Percentiles rank a stretch among this genome's conserved stretches.
Conservation (phyloP, 1,140 invertebrate species). For the Drosophila bifasciata region DNA sequence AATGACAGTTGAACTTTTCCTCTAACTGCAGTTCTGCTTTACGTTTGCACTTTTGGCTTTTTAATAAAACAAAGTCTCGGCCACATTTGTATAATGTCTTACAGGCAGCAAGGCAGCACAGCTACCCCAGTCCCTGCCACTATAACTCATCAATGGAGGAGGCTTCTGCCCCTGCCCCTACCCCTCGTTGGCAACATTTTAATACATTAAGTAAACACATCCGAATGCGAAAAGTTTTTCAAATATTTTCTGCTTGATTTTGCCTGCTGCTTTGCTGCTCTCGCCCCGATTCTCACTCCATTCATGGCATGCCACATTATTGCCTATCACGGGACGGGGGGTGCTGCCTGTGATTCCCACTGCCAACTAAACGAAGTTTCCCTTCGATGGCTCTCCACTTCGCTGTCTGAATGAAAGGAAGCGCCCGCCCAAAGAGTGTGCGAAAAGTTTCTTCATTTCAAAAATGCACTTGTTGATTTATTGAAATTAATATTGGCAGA, state of each 20-base stretch:
- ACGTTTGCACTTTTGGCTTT: constrained; percentile 22
- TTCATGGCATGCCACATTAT: constrained; percentile 40
- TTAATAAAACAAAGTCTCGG: constrained; percentile 61
- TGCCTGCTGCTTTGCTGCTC: constrained; percentile 25
- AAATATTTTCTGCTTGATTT: constrained; percentile 71
- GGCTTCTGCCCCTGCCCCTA: not conserved
- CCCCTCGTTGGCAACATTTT: constrained; percentile 73
- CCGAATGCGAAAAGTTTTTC: constrained; percentile 68
- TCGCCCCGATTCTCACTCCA: constrained; percentile 8
- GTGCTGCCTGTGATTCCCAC: constrained; percentile 36
- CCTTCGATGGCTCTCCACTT: not conserved
- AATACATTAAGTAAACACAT: constrained; percentile 78
- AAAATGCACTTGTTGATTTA: constrained; percentile 73
- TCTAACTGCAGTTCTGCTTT: constrained; percentile 50
- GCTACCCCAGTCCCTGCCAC: not conserved
- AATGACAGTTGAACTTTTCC: constrained; percentile 75
- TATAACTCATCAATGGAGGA: constrained; percentile 56
- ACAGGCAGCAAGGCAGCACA: not conserved
- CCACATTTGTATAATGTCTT: constrained; percentile 74
- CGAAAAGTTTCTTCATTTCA: constrained; percentile 72
- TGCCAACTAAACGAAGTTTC: constrained; percentile 36
- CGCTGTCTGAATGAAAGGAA: not conserved
- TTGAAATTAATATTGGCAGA: constrained; percentile 71
- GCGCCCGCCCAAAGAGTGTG: constrained; percentile 23
- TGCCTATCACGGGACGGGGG: constrained; percentile 5